Evolutionary conservation across 1,140 invertebrate species (phyloP).

Genomic region (Lepidotrigona ventralis): DNA sequence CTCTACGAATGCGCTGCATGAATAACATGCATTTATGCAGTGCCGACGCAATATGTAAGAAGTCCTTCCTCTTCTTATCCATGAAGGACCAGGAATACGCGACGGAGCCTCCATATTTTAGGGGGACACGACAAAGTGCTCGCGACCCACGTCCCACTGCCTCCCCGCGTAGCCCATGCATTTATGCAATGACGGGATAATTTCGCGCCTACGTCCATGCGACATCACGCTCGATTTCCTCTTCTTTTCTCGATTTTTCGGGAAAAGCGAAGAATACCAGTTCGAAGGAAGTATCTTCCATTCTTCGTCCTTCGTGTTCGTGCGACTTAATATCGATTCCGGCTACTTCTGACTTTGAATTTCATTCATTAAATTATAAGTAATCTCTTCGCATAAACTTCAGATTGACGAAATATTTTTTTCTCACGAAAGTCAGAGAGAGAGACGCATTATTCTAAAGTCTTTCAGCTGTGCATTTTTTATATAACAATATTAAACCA

Average conservation of each 20-base stretch:
- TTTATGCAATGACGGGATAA: constrained; percentile 74
- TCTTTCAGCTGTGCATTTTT: constrained; percentile 68
- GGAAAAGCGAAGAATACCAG: constrained; percentile 35
- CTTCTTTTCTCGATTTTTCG: constrained; percentile 39
- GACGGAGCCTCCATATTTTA: constrained; percentile 69
- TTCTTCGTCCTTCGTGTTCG: not conserved
- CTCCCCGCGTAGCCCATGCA: constrained; percentile 61
- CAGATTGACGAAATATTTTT: not conserved
- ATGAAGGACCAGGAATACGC: constrained; percentile 63
- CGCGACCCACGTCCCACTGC: constrained; percentile 55
- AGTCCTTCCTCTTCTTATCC: constrained; percentile 67
- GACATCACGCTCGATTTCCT: constrained; percentile 69
- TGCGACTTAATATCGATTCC: not conserved
- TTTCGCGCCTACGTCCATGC: constrained; percentile 66
- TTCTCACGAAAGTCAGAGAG: not conserved
- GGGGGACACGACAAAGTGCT: constrained; percentile 69
- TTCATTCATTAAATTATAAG: not conserved
- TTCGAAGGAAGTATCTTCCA: not conserved
- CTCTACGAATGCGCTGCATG: constrained; percentile 64
- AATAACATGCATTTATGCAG: constrained; percentile 61
- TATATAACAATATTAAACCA: no score
- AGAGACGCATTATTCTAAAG: constrained; percentile 62
- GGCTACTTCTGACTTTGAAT: not conserved
- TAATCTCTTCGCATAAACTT: not conserved
- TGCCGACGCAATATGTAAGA: constrained; percentile 71